Evolutionary conservation across 2,888 invertebrate species (phyloP), one percentile per base, ranked within the genome.

Genomic region (Yponomeuta cagnagella): DNA sequence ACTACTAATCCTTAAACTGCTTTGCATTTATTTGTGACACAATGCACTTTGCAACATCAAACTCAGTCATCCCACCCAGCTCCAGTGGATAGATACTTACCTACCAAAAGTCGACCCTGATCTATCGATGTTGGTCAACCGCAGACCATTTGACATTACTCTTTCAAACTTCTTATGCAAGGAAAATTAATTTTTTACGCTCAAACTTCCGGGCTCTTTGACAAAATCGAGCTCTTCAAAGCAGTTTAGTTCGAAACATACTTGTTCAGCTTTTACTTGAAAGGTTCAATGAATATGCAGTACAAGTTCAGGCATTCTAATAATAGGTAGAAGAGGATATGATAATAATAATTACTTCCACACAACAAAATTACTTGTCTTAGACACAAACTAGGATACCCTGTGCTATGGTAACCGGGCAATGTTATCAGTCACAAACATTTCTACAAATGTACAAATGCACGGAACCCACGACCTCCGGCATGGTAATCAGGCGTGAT

Each of bases 141-240:
- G 8, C 43, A 43, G 43, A 43, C 43, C 43, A 5, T 8, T 8
- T 9, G 43, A 43, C 8, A 43, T 70, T 10, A 10, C 15, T 65
- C 63, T 64, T 63, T 37, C 43, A 43, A 71, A 67, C 64, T 71
- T 58, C 15, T 58, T 58, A 71, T 68, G 58, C 63, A 2, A 31
- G 52, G 10, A n/a, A 33, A 71, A 65, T 37, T 67, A 58, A 33
- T 71, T 43, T 71, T 71, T 67, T 68, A 63, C 52, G 70, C 43
- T n/a, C 33, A 33, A 65, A 65, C 48, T 66, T 66, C 48, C 43
- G 15, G 52, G 12, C 52, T 58, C 15, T 58, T 58, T 58, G 52
- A 12, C 5, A 2, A 15, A 58, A 58, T 58, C 52, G 15, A 58
- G 52, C 52, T 58, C 15, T 58, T 15, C 15, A 15, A 58, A 58